Conservation (phyloP, 1,140 invertebrate genomes). For the Brachionus koreanus region DNA sequence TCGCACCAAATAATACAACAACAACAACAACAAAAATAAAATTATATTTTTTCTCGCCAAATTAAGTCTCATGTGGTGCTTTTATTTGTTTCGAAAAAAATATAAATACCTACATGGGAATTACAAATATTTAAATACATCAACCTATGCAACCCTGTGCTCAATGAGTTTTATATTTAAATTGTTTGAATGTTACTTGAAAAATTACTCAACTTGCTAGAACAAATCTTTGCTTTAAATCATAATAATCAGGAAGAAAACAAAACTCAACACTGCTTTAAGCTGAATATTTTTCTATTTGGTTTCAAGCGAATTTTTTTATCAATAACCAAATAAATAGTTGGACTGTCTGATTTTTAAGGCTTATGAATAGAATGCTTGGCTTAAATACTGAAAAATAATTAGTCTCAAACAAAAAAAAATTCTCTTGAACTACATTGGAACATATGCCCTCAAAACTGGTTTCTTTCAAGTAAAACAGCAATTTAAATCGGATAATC, state of each 20-base stretch:
- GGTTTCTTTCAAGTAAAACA: not conserved
- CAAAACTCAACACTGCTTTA: not conserved
- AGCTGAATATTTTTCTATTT: not conserved
- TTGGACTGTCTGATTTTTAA: not conserved
- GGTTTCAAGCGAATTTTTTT: not conserved
- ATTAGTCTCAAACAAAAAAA: not conserved
- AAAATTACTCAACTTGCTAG: not conserved
- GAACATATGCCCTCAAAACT: not conserved
- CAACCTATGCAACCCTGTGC: not conserved
- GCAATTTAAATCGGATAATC: not conserved
- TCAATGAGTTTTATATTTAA: not conserved
- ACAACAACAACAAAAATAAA: not conserved
- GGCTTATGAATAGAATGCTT: not conserved
- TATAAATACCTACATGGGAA: not conserved
- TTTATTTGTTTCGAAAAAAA: not conserved
- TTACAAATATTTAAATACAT: not conserved
- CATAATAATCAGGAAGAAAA: not conserved
- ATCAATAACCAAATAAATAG: not conserved
- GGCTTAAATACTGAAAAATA: not conserved
- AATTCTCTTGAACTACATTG: not conserved
- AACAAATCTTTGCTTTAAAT: not conserved
- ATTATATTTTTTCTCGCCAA: not conserved
- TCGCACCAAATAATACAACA: not conserved
- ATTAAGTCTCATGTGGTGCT: not conserved
- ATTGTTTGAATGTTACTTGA: not conserved